Conservation (phyloP, 2,888 invertebrate genomes). For the Hipparchia sbordonii region DNA sequence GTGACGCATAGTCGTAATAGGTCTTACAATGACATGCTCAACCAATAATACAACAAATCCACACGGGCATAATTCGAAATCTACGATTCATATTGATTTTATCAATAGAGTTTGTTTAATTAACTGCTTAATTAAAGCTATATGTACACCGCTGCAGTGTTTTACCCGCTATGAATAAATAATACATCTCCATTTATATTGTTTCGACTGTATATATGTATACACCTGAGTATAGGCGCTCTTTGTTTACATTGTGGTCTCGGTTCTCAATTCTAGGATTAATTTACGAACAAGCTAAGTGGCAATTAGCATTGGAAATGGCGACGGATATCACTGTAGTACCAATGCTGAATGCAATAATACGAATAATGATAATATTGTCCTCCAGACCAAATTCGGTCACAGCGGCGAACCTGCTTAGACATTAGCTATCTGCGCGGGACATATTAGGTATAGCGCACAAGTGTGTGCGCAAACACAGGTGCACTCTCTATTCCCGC, state of each 20-base stretch:
- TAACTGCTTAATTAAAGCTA: background rate
- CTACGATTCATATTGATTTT: background rate
- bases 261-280: conserved; percentile 23
- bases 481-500: no score
- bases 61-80: background rate
- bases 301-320: conserved; percentile 36
- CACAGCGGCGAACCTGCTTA: no score
- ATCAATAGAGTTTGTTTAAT: background rate
- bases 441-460: no score
- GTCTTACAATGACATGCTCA: no score
- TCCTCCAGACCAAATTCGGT: no score
- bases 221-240: background rate
- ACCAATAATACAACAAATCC: no score
- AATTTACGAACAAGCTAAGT: conserved; percentile 31
- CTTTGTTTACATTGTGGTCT: conserved; percentile 17
- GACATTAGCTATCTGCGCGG: no score
- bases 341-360: conserved; percentile 1
- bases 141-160: background rate
- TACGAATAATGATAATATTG: no score
- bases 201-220: no score
- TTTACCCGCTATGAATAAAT: background rate
- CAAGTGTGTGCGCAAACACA: no score
- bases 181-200: background rate
- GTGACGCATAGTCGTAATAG: no score
- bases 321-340: conserved; percentile 25